Conservation (phyloP, 2,888 invertebrate genomes). For the Abrostola tripartita region DNA sequence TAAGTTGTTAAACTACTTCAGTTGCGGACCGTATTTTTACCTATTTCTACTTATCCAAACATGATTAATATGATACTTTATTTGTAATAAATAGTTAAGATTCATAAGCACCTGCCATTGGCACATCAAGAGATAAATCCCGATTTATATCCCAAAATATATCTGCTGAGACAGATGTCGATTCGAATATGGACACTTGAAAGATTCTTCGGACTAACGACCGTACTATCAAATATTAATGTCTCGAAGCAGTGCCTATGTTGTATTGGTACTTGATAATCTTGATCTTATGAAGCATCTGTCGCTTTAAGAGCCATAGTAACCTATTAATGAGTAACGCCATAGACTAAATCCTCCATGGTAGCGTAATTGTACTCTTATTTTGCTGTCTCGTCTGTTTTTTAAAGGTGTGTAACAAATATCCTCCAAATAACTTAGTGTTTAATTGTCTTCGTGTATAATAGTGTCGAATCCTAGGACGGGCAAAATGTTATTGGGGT, state of each 20-base stretch:
- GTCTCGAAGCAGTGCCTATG: neutral
- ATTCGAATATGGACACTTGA: conserved; percentile 9
- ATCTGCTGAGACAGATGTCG: conserved; percentile 12
- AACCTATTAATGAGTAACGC: neutral
- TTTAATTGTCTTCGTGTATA: too few species aligned
- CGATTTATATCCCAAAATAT: neutral
- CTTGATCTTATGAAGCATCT: neutral
- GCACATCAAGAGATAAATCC: neutral
- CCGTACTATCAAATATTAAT: conserved; percentile 32
- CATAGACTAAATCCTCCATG: too few species aligned
- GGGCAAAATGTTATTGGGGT: too few species aligned
- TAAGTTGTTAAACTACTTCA: too few species aligned
- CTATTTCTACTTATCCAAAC: too few species aligned
- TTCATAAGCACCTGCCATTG: neutral
- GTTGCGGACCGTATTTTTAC: too few species aligned
- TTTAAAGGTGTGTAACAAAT: too few species aligned
- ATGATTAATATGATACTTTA: too few species aligned
- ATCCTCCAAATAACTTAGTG: too few species aligned
- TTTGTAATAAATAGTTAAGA: neutral
- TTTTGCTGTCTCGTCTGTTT: too few species aligned
- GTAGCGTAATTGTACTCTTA: too few species aligned
- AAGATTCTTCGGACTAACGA: conserved; percentile 8
- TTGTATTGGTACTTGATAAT: neutral
- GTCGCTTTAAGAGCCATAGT: neutral
- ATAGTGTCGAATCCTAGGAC: too few species aligned